Evolutionary conservation across 2,113 vertebrate genomes (phyloP).

Genomic region (Petaurus breviceps): DNA sequence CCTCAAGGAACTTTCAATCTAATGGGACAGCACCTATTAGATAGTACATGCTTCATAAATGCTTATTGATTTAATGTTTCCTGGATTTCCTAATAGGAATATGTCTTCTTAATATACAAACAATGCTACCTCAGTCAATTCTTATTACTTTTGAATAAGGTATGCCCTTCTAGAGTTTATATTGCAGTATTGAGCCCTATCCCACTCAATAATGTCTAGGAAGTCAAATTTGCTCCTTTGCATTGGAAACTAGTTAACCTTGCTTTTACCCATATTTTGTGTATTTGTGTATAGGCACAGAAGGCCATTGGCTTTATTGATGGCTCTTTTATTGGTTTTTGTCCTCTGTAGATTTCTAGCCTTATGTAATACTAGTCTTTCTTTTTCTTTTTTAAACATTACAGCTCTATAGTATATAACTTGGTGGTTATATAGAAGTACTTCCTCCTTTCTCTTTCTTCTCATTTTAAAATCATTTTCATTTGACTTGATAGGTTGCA

Average conservation of each 20-base stretch:
- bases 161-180: background rate
- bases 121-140: background rate
- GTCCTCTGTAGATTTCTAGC: background rate
- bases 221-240: background rate
- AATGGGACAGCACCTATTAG: background rate
- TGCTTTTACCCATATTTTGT: background rate
- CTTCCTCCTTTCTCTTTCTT: background rate
- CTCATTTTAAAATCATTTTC: background rate
- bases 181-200: background rate
- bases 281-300: background rate
- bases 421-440: background rate
- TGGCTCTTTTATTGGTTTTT: background rate
- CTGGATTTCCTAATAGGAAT: background rate
- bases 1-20: background rate
- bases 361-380: background rate
- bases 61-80: background rate
- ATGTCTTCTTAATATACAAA: background rate
- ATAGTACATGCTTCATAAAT: background rate
- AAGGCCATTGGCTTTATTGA: background rate
- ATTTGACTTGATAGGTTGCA: background rate
- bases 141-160: background rate
- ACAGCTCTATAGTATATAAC: background rate
- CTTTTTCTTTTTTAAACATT: background rate
- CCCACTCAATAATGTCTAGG: background rate
- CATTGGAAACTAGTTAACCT: background rate